Base-by-base conservation (phyloP, 2,888 invertebrate genomes). In the Philhelius pedissequus region DNA sequence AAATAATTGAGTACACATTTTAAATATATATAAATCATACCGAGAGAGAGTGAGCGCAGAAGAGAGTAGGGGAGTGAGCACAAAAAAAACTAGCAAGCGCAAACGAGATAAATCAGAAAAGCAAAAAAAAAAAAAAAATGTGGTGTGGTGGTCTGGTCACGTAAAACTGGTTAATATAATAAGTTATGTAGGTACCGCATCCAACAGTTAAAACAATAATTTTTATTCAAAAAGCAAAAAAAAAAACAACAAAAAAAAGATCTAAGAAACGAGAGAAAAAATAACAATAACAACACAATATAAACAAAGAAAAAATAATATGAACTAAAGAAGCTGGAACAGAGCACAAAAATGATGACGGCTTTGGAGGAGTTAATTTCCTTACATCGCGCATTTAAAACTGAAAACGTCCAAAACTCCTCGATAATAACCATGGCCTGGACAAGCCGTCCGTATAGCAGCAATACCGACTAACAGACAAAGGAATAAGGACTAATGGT, bases 111-210 rank as follows among this genome's bases (percentile, higher is more conserved):
- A 83, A 52, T 71, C 77, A 73, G 64, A 62, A 68, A 48, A 15
- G 30, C 25, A 38, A 62, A 62, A 48, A 15, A 38, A 38, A 38
- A 62, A 62, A 64, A 27, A 43, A 64, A 32, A 48, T 45, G 20
- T 27, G 15, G 20, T 73, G 73, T 30, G 74, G 78, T 66, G 81
- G 71, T 52, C 74, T 74, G 83, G 79, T 75, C 83, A 83, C 83
- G 83, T 83, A 70, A 83, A 83, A 83, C 83, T 79, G 83, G 83
- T 83, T 83, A 83, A 83, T 64, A 78, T 58, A n/a, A n/a, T n/a
- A n/a, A n/a, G n/a, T n/a, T n/a, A n/a, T n/a, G n/a, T n/a, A n/a
- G n/a, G n/a, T n/a, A 75, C 75, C 54, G 43, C 32, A 40, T 27
- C 38, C 54, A 52, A 70, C 66, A 68, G 64, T 62, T 62, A 48